Evolutionary conservation across 2,113 vertebrate species (phyloP), one percentile per base, ranked within the genome.

Genomic region (Aegypius monachus): DNA sequence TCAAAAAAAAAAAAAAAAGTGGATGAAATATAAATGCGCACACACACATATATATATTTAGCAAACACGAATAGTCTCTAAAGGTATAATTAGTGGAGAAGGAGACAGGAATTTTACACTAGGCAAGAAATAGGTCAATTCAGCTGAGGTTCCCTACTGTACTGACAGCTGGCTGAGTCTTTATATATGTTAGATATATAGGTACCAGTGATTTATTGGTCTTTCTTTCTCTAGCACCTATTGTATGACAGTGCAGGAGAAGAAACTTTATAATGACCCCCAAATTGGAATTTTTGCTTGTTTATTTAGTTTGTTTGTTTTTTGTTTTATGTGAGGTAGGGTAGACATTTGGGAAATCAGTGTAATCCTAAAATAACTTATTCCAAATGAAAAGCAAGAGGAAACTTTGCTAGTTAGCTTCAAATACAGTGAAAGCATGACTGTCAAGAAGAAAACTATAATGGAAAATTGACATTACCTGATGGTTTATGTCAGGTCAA

Each of bases 121-220:
- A 88, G 62, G 83, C 72, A 87, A 84, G 67, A 98, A 98, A 96
- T 97, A 98, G 98, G 96, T 97, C 97, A 98, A 95, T 97, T 98
- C 95, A 98, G 87, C 94, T 97, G 95, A 97, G 83, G 58, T 95
- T 98, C 89, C 87, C 40, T 73, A 73, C 67, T 96, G 50, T 58
- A 96, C 81, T 97, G 96, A 97, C 93, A 98, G 91, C 88, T 95
- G 87, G 72, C 45, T 96, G 85, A 94, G 71, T 74, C 70, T 79
- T 90, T 90, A 25, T 82, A 38, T 72, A 77, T n/a, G 20, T 71
- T 82, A 86, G 66, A 94, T 81, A 11, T 78, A 86, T 32, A 91
- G 45, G 29, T 94, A 96, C 23, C 48, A 59, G 61, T 97, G 95
- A 97, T 97, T 97, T 97, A 97, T 98, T 68, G 22, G 50, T 71